These are phyloP conservation scores for Solenodon paradoxus DNA, from an alignment of 2,113 vertebrate species.

Conservation along the genomic window DNA sequence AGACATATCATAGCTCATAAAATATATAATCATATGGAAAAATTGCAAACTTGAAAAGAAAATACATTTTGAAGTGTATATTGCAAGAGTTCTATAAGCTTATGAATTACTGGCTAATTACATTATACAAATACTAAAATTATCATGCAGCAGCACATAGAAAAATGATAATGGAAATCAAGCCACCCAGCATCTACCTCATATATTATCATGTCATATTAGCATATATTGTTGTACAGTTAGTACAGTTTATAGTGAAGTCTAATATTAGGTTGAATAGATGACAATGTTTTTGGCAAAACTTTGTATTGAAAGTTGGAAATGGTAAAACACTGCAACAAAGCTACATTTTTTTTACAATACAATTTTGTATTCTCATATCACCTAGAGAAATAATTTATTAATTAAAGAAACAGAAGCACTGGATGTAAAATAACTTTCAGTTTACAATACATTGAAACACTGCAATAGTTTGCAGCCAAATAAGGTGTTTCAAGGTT, in stretches of 20 bases:
- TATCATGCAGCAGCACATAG: not conserved
- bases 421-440: slow-evolving; percentile 28
- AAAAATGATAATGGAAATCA: not conserved
- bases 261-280: not conserved
- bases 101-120: not conserved
- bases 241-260: too few species aligned
- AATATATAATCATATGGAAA: not conserved
- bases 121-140: not conserved
- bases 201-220: not conserved
- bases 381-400: not conserved
- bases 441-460: not conserved
- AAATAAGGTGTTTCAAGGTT: not conserved
- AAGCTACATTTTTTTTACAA: not conserved
- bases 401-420: not conserved
- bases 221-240: not conserved
- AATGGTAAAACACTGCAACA: not conserved
- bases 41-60: not conserved
- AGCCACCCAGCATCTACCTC: not conserved
- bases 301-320: not conserved
- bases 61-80: not conserved
- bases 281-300: not conserved
- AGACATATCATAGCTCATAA: not conserved
- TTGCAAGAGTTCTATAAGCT: not conserved
- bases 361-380: not conserved
- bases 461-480: not conserved